Evolutionary conservation across 2,888 invertebrate species (phyloP), one percentile per base, ranked within the genome.

Genomic region (Macrosiphum euphorbiae): DNA sequence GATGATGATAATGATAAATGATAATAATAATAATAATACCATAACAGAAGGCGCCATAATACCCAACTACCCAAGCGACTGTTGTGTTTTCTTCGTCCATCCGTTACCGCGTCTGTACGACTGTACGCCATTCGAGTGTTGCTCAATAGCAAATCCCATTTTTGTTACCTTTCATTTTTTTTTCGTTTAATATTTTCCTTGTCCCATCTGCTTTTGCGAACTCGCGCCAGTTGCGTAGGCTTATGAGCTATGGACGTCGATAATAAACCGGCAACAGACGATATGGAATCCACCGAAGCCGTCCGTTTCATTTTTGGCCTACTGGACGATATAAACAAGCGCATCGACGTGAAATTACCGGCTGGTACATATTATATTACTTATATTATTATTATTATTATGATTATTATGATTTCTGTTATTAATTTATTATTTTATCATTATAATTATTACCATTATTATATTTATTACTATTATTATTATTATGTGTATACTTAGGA

Each of bases 301-400:
- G 5, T 2, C 16, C 16, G 10, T 13, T 90, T 90, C 26, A 5
- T 47, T 10, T 67, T 67, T 67, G 47, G 44, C 20, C 20, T 90
- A 20, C n/a, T 90, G 90, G 90, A 90, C 90, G 24, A n/a, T 11
- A 67, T 90, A 3, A n/a, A 90, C 35, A 47, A 47, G 24, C 24
- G 0, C n/a, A 55, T 55, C 7, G 26, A 13, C 0, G 13, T 20
- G 13, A 55, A 41, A 11, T 26, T 58, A 58, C 4, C 41, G 20
- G 2, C 20, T 35, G 78, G 78, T 78, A 78, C 20, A 7, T 35
- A n/a, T n/a, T n/a, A n/a, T 41, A 41, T 41, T 41, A 44, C 20
- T 35, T 35, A 78, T 20, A 78, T 35, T 78, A 35, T 78, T 35
- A 78, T 78, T 78, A 78, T 35, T 78, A 78, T 16, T 7, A 44